phyloP scores from a whole-genome alignment of 2,797 vertebrate genomes.

The Rhadinocentrus ornatus region DNA sequence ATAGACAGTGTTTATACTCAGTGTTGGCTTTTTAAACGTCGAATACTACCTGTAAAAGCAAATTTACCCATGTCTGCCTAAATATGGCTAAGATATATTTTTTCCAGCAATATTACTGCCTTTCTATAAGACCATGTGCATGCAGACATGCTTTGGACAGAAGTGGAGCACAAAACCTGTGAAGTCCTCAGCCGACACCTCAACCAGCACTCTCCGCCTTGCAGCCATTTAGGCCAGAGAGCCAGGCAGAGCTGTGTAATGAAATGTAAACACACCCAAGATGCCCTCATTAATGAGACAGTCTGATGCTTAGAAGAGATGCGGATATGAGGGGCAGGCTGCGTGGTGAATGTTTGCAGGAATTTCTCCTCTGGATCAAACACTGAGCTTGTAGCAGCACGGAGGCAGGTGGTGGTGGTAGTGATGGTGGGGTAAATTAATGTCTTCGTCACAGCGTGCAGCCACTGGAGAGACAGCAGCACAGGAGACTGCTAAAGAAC shows the following conservation, averaged over 20 bases:
- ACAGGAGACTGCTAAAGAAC: constrained; percentile 6
- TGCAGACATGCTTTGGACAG: constrained; percentile 7
- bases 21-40: constrained; percentile 29
- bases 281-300: constrained; percentile 62
- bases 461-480: constrained; percentile 7
- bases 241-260: constrained; percentile 48
- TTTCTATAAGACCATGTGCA: constrained; percentile 10
- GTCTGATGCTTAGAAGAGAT: constrained; percentile 42
- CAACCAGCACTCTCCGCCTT: neutral
- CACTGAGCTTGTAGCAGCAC: constrained; percentile 17
- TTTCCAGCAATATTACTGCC: constrained; percentile 1
- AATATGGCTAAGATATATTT: constrained; percentile 5
- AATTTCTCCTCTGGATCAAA: constrained; percentile 37
- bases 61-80: constrained; percentile 12
- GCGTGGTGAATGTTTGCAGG: constrained; percentile 32
- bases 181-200: neutral
- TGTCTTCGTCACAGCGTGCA: constrained; percentile 31
- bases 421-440: neutral
- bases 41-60: constrained; percentile 25
- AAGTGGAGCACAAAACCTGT: constrained; percentile 22
- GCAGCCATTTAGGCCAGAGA: constrained; percentile 32
- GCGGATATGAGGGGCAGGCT: constrained; percentile 46
- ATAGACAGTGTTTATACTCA: constrained; percentile 31
- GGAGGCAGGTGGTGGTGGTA: neutral
- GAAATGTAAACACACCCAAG: constrained; percentile 69